Evolutionary conservation across 2,888 invertebrate species (phyloP), one percentile per base, ranked within the genome.

Genomic region (Hemaris fuciformis): DNA sequence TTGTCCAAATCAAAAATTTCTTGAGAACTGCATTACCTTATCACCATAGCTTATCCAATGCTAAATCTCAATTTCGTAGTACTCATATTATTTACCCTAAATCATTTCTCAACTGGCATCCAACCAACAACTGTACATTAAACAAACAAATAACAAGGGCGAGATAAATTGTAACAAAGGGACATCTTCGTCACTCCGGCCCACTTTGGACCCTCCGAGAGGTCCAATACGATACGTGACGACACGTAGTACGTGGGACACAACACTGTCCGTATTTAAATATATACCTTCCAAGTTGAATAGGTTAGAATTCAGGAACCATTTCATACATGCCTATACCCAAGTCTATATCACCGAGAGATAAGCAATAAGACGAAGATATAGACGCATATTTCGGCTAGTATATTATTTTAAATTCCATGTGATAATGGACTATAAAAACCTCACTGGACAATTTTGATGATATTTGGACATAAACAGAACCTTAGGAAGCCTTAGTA

Each of bases 141-240:
- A 45, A 45, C 22, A 31, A 8, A 18, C 27, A 53, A 48, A 38
- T 38, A 38, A 31, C 18, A 31, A 27, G 31, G 18, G 15, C 8
- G 53, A 31, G 18, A 31, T 53, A 31, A 53, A 53, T 53, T 31
- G 53, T 53, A 53, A 53, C 48, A 27, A 27, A 15, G 2, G 53
- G 38, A 38, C 8, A 18, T 53, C 5, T 27, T 8, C 48, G 15
- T 27, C 53, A 53, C 53, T 53, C 53, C 18, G 53, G 53, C 4
- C 31, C 53, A 31, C 53, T 53, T 18, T 31, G 27, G 48, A 1
- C 20, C 15, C 48, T 27, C n/a, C 3, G 13, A 20, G 23, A 38
- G 60, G 48, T 41, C 23, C 53, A 60, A 60, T 60, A 53, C 48
- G 53, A 25, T 60, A 60, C 60, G 60, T 60, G 60, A 48, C 53